Evolutionary conservation across 30 jellyfish, hydroid and myxozoan genomes (phyloP), one percentile per base, ranked within the genome.

Genomic region (Pseudorhiza aurosa): DNA sequence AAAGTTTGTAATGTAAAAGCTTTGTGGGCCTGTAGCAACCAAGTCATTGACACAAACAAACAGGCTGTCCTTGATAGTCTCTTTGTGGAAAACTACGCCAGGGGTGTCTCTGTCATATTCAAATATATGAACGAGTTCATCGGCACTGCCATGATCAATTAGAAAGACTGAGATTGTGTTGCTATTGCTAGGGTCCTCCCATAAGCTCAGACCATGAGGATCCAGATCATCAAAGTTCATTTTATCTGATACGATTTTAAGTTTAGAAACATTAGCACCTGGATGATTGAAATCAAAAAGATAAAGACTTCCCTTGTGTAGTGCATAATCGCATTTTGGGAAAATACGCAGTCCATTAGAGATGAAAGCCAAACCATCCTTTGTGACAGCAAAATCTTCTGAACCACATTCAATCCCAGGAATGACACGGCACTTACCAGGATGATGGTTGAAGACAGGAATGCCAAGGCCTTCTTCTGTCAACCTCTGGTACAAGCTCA

Each of bases 371-470:
- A 93, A 69, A 32, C 99, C 99, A 37, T 87, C 91, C 33, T 70
- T 46, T 17, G 90, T 81, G 36, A 93, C 97, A n/a, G 97, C 93
- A 55, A 87, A 46, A 43, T 93, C 93, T 37, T 93, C 99, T 2
- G 99, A 93, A n/a, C 99, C 99, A 68, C 99, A 93, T 65, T 80
- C 96, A 19, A 93, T 69, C 17, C 95, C 96, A n/a, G 99, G 91
- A 9, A 93, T 60, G 10, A 87, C 83, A 5, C 96, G 87, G 65
- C 99, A 93, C 31, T 60, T 60, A n/a, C 99, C 99, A 24, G 99
- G 99, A 57, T 32, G 55, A 17, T 81, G 96, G 28, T 86, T 84
- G 82, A 74, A 64, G 14, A 45, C 46, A 15, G 77, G 96, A 17
- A 90, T 96, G 18, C 84, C 97, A 15, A 90, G 75, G 8, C 96